These are phyloP conservation scores for Corapipo altera DNA, from an alignment of 2,113 vertebrate genomes.

Conservation along the genomic window DNA sequence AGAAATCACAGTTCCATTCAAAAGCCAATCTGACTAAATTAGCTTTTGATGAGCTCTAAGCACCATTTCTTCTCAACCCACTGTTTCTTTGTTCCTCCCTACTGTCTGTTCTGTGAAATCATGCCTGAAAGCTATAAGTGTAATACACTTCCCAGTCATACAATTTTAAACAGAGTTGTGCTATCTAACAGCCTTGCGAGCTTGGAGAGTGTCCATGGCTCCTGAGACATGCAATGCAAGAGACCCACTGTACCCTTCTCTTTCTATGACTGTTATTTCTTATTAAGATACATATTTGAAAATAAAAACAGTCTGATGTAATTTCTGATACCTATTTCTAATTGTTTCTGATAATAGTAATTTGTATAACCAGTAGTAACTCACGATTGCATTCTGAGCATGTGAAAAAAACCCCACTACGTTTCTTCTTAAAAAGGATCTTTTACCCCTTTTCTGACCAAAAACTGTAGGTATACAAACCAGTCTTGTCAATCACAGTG, in stretches of 20 bases:
- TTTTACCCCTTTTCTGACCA: background rate
- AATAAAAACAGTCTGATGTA: background rate
- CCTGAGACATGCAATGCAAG: background rate
- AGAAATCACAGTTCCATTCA: background rate
- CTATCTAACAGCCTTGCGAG: constrained; percentile 5
- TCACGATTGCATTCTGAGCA: background rate
- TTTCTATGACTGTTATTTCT: background rate
- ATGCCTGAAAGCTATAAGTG: constrained; percentile 20
- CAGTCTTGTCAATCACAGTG: background rate
- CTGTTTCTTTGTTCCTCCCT: constrained; percentile 5
- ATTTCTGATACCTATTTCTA: background rate
- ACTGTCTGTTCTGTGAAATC: constrained; percentile 5
- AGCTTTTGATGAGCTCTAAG: background rate
- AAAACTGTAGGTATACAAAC: background rate
- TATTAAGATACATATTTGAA: background rate
- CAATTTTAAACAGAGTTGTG: constrained; percentile 39
- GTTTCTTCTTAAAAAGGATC: background rate
- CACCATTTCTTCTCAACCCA: background rate
- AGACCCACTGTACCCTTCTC: background rate
- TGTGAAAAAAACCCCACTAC: background rate
- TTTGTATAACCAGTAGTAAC: background rate
- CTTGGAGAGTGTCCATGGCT: background rate
- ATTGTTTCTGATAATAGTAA: background rate
- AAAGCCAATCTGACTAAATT: background rate
- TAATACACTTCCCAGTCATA: constrained; percentile 35